phyloP scores from a whole-genome alignment of 2,888 invertebrate genomes.

The Lepidonotus clava region DNA sequence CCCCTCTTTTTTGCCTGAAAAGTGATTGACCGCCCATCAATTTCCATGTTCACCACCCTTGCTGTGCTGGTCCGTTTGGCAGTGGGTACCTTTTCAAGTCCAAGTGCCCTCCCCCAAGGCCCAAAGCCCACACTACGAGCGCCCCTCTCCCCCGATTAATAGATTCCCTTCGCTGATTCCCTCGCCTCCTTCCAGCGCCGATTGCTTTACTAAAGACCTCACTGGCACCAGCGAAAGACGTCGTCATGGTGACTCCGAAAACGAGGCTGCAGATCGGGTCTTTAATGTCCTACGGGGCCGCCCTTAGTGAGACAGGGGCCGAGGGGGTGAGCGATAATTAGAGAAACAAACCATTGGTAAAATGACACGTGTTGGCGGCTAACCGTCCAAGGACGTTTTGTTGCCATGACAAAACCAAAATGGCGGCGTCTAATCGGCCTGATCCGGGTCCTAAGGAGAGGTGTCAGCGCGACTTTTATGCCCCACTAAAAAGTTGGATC shows the following conservation, averaged over 20 bases:
- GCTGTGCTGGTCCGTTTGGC: too few relatives aligned
- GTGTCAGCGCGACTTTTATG: background rate
- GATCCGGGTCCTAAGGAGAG: background rate
- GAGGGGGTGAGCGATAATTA: conserved; percentile 1
- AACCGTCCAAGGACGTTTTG: background rate
- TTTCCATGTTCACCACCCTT: too few relatives aligned
- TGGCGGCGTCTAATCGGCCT: conserved; percentile 9
- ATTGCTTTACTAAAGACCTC: conserved; percentile 24
- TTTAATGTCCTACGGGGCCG: background rate
- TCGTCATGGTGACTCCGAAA: background rate
- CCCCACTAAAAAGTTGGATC: conserved; percentile 17
- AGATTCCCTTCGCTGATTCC: conserved; percentile 1
- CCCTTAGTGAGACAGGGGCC: conserved; percentile 24
- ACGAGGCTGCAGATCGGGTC: background rate
- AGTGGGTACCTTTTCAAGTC: too few relatives aligned
- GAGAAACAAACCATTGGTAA: conserved; percentile 19
- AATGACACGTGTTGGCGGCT: background rate
- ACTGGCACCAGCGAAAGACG: background rate
- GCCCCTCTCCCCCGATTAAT: conserved; percentile 4
- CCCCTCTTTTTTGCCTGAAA: too few relatives aligned
- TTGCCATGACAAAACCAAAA: conserved; percentile 22
- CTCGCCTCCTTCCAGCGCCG: background rate
- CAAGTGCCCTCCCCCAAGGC: too few relatives aligned
- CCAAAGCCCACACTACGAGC: too few relatives aligned
- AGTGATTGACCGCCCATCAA: too few relatives aligned